Evolutionary conservation across 2,888 invertebrate species (phyloP), one percentile per base, ranked within the genome.

Genomic region (Monoplex corrugatus): DNA sequence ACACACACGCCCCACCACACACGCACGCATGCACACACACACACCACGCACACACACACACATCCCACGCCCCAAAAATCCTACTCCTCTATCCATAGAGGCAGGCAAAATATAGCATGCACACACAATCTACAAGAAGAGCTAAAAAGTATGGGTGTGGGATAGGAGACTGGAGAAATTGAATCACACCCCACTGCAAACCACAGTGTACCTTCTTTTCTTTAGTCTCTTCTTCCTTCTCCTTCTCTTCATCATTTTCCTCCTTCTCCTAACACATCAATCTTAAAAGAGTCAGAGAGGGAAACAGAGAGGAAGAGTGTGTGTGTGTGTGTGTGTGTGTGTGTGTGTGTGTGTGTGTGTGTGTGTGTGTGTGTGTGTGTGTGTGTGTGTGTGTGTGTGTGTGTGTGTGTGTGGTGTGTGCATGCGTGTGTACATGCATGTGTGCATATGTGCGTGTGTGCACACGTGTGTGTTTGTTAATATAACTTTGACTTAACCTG

Each of bases 181-280:
- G 35, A 86, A 28, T 16, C 19, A 32, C 28, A 38, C 43, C 1
- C 28, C 84, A 84, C 84, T 45, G 45, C 84, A 35, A 35, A 84
- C 23, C 44, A 50, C 45, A 82, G n/a, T 45, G 84, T 72, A 32
- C 28, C n/a, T 23, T 38, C 57, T 32, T 84, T 57, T 28, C 50
- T 50, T 50, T 50, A 8, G 8, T 50, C 50, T 50, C 50, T 16
- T 50, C 50, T 16, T 50, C 16, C 50, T 16, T 16, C 50, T 50
- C 80, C 57, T 35, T 68, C 44, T n/a, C 38, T 45, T 57, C 44
- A 63, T 32, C 50, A 50, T 28, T 88, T 86, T 23, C 78, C 35
- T 57, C 38, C 23, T 43, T 78, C 82, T 32, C 82, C 86, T 63
- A 78, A 43, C 57, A 84, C 78, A 80, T 84, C 50, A 44, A 10